Evolutionary conservation across 1,140 invertebrate genomes (phyloP), one percentile per base, ranked within the genome.

Genomic region (Heliconius nattereri): DNA sequence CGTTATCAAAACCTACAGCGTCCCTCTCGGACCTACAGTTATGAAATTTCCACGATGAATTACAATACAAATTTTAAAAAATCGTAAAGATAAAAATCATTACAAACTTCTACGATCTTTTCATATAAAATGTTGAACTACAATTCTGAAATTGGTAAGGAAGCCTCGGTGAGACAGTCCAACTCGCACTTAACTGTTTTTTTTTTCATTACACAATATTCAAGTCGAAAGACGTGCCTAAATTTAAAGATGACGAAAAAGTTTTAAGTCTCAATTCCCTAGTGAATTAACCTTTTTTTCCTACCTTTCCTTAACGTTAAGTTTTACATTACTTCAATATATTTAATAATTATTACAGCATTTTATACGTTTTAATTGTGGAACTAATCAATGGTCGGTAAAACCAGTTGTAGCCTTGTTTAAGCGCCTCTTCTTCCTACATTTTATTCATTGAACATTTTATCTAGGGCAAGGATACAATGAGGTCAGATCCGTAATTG

Each of bases 361-460:
- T 26, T 60, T 60, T 26, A 60, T 23, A 23, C 3, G 60, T 66
- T 66, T 9, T 32, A 35, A 35, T 60, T 52, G 11, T 23, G 7
- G 37, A 32, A 71, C 19, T 71, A 79, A 75, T 71, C n/a, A 79
- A 76, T 40, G 37, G 71, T 54, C 20, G 20, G 49, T 20, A 60
- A 54, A 54, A n/a, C 45, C 78, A 66, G 45, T 75, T 54, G 70
- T 26, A 79, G 66, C 78, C 73, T 75, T 75, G 60, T 75, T 73
- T 73, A 35, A 60, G 19, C 60, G 75, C 40, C 60, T 75, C 73
- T 79, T 79, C 78, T 73, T 70, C 60, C 57, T 71, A 71, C 75
- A 75, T 60, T 75, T 79, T 75, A 79, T 79, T 79, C 73, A 78
- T 74, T 45, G 71, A 29, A 75, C 32, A 79, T 71, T 79, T 79